A percentile compares a stretch with the other conserved stretches of the same genome.
These are phyloP conservation scores for Steinernema scapterisci DNA, from an alignment of 2,888 invertebrate genomes.

Conservation along the genomic window DNA sequence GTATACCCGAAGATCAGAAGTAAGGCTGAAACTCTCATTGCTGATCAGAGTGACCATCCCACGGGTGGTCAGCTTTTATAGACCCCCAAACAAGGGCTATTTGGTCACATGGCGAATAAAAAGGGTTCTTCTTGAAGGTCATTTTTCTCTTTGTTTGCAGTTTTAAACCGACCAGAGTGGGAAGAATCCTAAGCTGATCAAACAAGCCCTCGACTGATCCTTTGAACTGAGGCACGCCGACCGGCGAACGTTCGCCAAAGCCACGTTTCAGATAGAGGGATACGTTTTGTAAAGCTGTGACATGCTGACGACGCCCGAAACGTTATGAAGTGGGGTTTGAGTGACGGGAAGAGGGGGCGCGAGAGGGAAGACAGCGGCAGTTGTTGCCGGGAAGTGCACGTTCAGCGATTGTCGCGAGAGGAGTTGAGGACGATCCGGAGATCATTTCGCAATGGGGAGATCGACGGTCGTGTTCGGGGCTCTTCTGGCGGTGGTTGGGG, in stretches of 20 bases:
- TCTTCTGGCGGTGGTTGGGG: not conserved
- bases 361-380: not conserved
- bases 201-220: too few species aligned
- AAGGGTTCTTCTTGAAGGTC: not conserved
- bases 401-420: not conserved
- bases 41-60: not conserved
- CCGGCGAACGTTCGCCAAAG: not conserved
- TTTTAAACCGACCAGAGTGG: not conserved
- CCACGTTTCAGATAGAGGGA: constrained; percentile 23
- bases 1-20: not conserved
- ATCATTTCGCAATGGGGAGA: not conserved
- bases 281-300: constrained; percentile 15
- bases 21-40: not conserved
- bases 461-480: not conserved
- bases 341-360: not conserved
- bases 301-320: constrained; percentile 8
- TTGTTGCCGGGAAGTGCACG: not conserved
- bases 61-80: not conserved
- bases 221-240: not conserved
- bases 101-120: not conserved
- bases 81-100: not conserved
- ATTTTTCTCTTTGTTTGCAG: not conserved
- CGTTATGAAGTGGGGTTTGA: constrained; percentile 1
- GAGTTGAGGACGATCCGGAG: not conserved
- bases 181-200: not conserved